A percentile compares a stretch with the other conserved stretches of the same genome.
Conservation (phyloP, 2,113 vertebrate genomes). For the Myrmecobius fasciatus region DNA sequence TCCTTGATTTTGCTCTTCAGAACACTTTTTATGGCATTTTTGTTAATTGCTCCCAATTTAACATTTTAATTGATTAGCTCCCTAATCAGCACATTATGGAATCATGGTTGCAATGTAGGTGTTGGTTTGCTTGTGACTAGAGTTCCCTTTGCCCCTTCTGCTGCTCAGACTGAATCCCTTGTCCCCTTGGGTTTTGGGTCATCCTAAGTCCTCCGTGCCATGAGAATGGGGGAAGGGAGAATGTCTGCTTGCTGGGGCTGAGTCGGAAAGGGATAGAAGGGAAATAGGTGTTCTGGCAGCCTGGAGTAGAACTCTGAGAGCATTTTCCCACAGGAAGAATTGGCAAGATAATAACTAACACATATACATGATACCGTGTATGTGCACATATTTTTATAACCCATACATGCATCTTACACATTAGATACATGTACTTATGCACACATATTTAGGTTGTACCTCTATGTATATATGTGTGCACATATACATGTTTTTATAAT, state of each 20-base stretch:
- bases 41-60: neutral
- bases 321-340: neutral
- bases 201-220: neutral
- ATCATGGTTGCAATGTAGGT: neutral
- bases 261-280: neutral
- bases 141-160: neutral
- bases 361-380: neutral
- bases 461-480: no score
- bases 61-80: neutral
- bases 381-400: no score
- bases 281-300: neutral
- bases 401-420: no score
- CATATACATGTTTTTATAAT: no score
- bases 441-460: no score
- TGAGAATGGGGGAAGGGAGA: neutral
- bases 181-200: neutral
- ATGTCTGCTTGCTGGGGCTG: neutral
- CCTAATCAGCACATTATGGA: neutral
- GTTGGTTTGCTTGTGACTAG: neutral
- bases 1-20: neutral
- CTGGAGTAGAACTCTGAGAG: neutral
- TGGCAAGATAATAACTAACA: neutral
- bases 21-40: constrained; percentile 11
- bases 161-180: neutral
- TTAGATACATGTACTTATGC: no score